Evolutionary conservation across 2,888 invertebrate genomes (phyloP), one percentile per base, ranked within the genome.

Genomic region (Eupithecia insigniata): DNA sequence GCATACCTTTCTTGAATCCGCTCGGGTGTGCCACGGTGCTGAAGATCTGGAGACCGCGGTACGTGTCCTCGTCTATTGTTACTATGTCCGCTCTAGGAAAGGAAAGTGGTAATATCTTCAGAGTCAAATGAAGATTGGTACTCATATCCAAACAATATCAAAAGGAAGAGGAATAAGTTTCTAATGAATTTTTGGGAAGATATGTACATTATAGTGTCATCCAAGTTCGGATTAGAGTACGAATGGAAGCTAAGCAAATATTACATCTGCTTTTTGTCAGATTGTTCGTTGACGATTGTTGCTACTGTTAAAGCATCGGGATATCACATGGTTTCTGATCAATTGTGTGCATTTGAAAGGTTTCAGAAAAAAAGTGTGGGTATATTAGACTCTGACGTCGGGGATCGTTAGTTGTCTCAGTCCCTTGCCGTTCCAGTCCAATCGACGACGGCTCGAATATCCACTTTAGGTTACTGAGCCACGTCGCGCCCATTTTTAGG

Each of bases 31-130:
- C 93, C 68, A 96, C 95, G 3, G 95, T 93, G 76, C 96, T 95
- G 87, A 98, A 97, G 77, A 98, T 96, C 87, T 97, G 96, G 58
- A 98, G 91, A 0, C 97, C 96, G 72, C 95, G 95, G 87, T 96
- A 97, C 0, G 96, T 96, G 77, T 96, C 96, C 51, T 95, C 95
- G 88, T 97, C 97, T 74, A 97, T 94, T 77, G 95, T 95, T 26
- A 97, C 96, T 81, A 96, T 94, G 83, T 97, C 95, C 67, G 95
- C 93, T 75, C 97, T 97, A 80, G 8, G 26, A 36, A 26, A 55
- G 34, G 18, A 62, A 34, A 66, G 34, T 66, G 7, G 22, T 22
- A 12, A 14, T 2, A 28, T 60, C 30, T 18, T 60, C 14, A 60
- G 30, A 18, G 39, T 34, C 12, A 51, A 22, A 51, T 22, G 22